phyloP scores from a whole-genome alignment of 2,888 invertebrate genomes.

The Augiades crinisus region DNA sequence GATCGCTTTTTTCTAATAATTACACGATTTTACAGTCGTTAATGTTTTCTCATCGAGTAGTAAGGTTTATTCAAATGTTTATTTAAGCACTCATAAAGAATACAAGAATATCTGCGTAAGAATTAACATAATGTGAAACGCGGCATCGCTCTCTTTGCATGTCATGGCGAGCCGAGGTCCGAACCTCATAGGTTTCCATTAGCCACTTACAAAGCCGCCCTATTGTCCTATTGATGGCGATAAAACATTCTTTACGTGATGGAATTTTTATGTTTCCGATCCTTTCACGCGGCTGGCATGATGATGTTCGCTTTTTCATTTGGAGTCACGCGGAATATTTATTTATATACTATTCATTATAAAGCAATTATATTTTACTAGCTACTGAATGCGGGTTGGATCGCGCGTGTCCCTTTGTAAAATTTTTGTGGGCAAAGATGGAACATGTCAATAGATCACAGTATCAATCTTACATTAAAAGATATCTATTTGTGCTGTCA shows the following conservation, averaged over 20 bases:
- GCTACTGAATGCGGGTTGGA: neutral
- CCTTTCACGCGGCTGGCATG: constrained; percentile 52
- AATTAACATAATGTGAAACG: constrained; percentile 17
- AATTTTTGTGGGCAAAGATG: too few species aligned
- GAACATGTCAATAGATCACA: too few species aligned
- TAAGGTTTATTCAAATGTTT: too few species aligned
- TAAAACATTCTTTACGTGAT: constrained; percentile 71
- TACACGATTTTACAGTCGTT: too few species aligned
- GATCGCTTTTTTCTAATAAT: too few species aligned
- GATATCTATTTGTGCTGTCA: too few species aligned
- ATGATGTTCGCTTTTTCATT: constrained; percentile 36
- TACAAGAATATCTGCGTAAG: constrained; percentile 11
- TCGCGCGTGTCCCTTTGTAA: too few species aligned
- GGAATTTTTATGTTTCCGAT: constrained; percentile 79
- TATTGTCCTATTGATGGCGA: constrained; percentile 72
- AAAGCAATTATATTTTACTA: constrained; percentile 4
- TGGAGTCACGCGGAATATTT: constrained; percentile 1
- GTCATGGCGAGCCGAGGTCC: constrained; percentile 36
- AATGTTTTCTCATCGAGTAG: too few species aligned
- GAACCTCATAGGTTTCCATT: constrained; percentile 41
- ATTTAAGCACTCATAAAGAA: neutral
- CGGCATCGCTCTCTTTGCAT: constrained; percentile 29
- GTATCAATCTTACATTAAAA: too few species aligned
- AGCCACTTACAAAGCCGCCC: constrained; percentile 59
- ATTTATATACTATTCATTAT: constrained; percentile 3